These are phyloP conservation scores for Desmodus rotundus DNA, from an alignment of 2,113 vertebrate species.

Conservation along the genomic window DNA sequence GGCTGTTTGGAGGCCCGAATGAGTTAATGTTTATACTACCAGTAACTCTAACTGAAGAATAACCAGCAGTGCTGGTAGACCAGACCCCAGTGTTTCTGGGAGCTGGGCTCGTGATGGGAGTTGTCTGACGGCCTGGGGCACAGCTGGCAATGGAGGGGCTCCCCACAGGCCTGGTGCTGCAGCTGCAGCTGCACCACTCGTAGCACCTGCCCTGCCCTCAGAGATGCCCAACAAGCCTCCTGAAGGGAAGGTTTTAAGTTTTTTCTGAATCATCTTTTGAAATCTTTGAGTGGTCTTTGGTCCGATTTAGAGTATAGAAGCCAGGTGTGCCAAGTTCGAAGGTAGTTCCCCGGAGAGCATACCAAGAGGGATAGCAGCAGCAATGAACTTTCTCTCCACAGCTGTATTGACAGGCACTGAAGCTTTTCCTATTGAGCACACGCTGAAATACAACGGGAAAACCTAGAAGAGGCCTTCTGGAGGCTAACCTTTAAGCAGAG, in stretches of 20 bases:
- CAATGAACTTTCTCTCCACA: neutral
- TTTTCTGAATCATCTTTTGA: neutral
- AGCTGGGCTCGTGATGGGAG: neutral
- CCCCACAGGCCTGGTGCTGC: neutral
- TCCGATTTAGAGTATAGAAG: neutral
- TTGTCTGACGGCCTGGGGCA: neutral
- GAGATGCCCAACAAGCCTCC: neutral
- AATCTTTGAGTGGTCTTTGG: neutral
- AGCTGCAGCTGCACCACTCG: neutral
- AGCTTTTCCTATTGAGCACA: neutral
- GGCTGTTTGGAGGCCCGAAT: neutral
- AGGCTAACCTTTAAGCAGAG: neutral
- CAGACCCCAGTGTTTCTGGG: neutral
- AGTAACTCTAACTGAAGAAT: neutral
- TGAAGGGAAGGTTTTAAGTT: neutral
- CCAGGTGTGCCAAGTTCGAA: neutral
- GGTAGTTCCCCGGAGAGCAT: neutral
- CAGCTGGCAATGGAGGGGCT: neutral
- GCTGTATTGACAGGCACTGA: neutral
- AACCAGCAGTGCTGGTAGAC: neutral
- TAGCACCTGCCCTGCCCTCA: neutral
- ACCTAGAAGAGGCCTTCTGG: neutral
- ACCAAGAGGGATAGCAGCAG: neutral
- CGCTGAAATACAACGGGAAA: neutral
- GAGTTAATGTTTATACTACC: neutral